Evolutionary conservation across 2,797 vertebrate species (phyloP).

Genomic region (Pangasius krempfi): DNA sequence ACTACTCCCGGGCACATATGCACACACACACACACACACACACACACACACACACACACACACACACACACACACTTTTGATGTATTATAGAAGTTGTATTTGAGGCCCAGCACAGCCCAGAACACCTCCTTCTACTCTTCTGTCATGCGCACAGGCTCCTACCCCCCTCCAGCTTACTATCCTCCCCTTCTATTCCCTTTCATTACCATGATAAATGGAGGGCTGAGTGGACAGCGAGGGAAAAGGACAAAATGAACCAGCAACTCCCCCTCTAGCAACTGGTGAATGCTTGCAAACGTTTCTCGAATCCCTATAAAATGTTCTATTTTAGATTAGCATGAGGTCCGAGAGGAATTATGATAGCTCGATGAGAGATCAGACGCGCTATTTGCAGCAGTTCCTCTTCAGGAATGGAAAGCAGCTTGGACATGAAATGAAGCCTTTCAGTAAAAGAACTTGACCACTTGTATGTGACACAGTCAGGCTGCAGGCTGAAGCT

Average conservation of each 20-base stretch:
- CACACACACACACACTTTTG: background rate
- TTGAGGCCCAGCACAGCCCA: conserved; percentile 11
- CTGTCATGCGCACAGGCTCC: conserved; percentile 32
- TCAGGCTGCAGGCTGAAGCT: conserved; percentile 18
- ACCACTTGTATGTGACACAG: conserved; percentile 8
- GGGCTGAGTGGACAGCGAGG: conserved; percentile 56
- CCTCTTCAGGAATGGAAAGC: background rate
- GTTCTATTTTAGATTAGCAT: background rate
- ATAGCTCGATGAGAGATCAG: background rate
- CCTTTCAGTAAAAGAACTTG: background rate
- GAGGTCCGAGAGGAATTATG: background rate
- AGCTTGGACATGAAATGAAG: conserved; percentile 1
- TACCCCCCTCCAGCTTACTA: conserved; percentile 47
- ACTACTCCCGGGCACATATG: background rate
- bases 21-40: no score
- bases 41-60: no score
- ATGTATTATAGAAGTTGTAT: conserved; percentile 6
- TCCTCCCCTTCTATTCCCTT: conserved; percentile 57
- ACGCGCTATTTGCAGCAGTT: conserved; percentile 5
- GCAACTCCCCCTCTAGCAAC: conserved; percentile 54
- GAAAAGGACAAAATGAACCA: conserved; percentile 52
- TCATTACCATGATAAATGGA: conserved; percentile 80
- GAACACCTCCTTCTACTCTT: conserved; percentile 6
- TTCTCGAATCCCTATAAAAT: background rate
- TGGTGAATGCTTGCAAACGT: conserved; percentile 42